These are phyloP conservation scores for Adela reaumurella DNA, from an alignment of 2,888 invertebrate species.

Conservation along the genomic window DNA sequence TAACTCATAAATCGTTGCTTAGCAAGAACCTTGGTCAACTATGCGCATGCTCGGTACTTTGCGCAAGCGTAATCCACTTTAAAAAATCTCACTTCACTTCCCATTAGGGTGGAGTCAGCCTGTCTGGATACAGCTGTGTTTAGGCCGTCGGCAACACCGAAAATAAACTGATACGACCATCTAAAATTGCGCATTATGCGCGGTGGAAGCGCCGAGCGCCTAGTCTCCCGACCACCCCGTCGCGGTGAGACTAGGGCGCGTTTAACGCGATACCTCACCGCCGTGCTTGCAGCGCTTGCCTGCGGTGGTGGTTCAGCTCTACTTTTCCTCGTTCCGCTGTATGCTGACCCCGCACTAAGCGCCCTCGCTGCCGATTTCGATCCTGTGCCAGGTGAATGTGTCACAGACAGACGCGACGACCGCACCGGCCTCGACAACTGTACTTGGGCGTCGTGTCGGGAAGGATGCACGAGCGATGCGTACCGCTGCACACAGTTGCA, in stretches of 20 bases:
- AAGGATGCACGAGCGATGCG: slow-evolving; percentile 78
- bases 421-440: slow-evolving; percentile 72
- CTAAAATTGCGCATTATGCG: slow-evolving; percentile 27
- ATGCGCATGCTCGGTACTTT: not conserved
- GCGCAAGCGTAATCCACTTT: not conserved
- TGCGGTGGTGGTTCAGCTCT: slow-evolving; percentile 46
- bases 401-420: slow-evolving; percentile 67
- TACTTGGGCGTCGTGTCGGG: slow-evolving; percentile 76
- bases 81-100: not conserved
- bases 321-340: slow-evolving; percentile 46
- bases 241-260: slow-evolving; percentile 40
- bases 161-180: too few relatives aligned
- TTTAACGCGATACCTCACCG: slow-evolving; percentile 42
- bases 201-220: slow-evolving; percentile 45
- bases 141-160: too few relatives aligned
- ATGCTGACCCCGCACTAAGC: slow-evolving; percentile 52
- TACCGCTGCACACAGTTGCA: slow-evolving; percentile 66
- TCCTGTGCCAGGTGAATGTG: slow-evolving; percentile 68
- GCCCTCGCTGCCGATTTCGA: slow-evolving; percentile 72
- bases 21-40: too few relatives aligned
- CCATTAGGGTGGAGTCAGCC: not conserved
- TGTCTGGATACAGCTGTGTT: not conserved
- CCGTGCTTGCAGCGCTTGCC: slow-evolving; percentile 38
- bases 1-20: too few relatives aligned
- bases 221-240: slow-evolving; percentile 37